A percentile compares a stretch with the other conserved stretches of the same genome.
Evolutionary conservation across 1,140 invertebrate species (phyloP).

Genomic region (Diabrotica virgifera): DNA sequence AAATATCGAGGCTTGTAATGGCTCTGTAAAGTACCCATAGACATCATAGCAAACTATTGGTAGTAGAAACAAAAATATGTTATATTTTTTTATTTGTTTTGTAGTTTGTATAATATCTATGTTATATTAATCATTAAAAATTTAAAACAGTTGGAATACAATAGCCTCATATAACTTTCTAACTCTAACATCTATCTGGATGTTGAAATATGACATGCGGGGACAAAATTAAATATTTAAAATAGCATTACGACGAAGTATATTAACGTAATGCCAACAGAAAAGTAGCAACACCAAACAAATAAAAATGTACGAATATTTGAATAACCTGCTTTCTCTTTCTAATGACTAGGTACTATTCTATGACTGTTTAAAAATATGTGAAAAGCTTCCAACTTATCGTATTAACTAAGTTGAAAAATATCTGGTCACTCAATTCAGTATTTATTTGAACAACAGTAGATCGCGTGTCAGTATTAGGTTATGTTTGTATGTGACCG

Average conservation of each 20-base stretch:
- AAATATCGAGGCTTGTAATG: slow-evolving; percentile 17
- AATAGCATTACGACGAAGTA: not conserved
- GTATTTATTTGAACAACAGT: too few relatives aligned
- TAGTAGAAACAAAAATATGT: not conserved
- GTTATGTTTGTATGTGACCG: too few relatives aligned
- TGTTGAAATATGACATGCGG: not conserved
- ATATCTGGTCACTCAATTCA: not conserved
- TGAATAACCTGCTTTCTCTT: not conserved
- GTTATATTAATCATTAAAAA: not conserved
- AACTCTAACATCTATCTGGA: not conserved
- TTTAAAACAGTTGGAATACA: not conserved
- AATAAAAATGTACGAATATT: not conserved
- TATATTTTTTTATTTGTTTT: not conserved
- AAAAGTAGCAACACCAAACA: not conserved
- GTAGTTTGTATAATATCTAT: not conserved
- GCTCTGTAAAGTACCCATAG: not conserved
- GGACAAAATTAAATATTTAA: too few relatives aligned
- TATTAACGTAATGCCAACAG: not conserved
- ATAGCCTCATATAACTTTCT: not conserved
- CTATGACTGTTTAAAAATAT: not conserved
- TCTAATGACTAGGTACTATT: not conserved
- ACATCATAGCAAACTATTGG: not conserved
- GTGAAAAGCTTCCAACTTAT: not conserved
- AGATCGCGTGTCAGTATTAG: too few relatives aligned
- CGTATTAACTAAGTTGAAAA: not conserved